Percentiles rank a stretch among this genome's conserved stretches.
phyloP scores from a whole-genome alignment of 2,888 invertebrate genomes.

The Actias luna region DNA sequence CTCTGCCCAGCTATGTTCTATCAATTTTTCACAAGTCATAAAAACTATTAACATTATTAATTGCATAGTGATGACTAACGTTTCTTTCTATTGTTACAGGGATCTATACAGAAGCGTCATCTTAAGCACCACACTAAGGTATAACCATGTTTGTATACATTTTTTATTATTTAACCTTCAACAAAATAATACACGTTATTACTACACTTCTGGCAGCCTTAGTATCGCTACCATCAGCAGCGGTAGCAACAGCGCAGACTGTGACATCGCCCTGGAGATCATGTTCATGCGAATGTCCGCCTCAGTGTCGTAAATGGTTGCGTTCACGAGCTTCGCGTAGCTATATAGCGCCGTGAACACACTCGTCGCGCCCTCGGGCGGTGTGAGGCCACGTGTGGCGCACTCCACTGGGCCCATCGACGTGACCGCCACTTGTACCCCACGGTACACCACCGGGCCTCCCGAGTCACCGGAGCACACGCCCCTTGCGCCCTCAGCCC shows the following conservation, averaged over 20 bases:
- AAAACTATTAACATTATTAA: neutral
- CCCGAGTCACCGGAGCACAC: conserved; percentile 73
- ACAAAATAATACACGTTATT: neutral
- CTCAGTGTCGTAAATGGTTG: conserved; percentile 52
- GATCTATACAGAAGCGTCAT: neutral
- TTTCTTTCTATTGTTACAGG: neutral
- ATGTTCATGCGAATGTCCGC: conserved; percentile 42
- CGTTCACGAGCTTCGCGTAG: conserved; percentile 56
- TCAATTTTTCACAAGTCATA: too few species aligned
- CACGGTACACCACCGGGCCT: conserved; percentile 56
- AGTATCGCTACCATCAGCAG: neutral
- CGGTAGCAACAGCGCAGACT: conserved; percentile 5
- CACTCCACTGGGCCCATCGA: conserved; percentile 66
- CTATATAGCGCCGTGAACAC: conserved; percentile 61
- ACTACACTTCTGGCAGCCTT: neutral
- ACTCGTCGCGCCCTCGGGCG: conserved; percentile 45
- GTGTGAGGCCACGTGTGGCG: conserved; percentile 26
- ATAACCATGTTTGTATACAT: neutral
- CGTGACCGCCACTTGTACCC: conserved; percentile 56
- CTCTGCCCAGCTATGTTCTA: too few species aligned
- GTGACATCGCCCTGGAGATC: conserved; percentile 15
- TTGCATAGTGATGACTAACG: neutral
- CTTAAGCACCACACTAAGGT: neutral
- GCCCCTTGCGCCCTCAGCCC: conserved; percentile 42
- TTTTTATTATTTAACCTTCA: neutral